Evolutionary conservation across 2,888 invertebrate species (phyloP).

Genomic region (Tryphoninae sp.): DNA sequence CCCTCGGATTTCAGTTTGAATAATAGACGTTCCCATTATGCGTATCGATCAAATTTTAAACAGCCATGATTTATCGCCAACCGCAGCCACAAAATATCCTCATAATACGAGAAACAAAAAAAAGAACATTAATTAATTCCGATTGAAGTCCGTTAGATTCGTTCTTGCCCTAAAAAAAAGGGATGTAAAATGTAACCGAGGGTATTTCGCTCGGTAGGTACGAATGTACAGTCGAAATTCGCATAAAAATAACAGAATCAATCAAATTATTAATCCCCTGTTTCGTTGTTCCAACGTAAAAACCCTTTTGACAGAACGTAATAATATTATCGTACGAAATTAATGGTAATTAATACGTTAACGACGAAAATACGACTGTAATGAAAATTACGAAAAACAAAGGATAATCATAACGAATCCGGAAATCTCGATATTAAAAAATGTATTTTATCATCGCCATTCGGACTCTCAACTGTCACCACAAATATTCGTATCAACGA

Average conservation of each 20-base stretch:
- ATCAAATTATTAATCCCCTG: too few relatives aligned
- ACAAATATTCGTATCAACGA: too few relatives aligned
- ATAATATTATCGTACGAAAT: too few relatives aligned
- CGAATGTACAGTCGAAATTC: not conserved
- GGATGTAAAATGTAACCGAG: not conserved
- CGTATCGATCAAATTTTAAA: slow-evolving; percentile 53
- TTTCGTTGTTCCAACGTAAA: not conserved
- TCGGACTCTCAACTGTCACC: too few relatives aligned
- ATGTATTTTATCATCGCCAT: too few relatives aligned
- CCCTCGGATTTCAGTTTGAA: slow-evolving; percentile 48
- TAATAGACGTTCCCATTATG: slow-evolving; percentile 47
- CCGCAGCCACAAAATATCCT: slow-evolving; percentile 8
- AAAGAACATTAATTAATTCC: slow-evolving; percentile 15
- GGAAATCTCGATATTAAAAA: too few relatives aligned
- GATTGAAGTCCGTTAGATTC: not conserved
- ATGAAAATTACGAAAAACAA: too few relatives aligned
- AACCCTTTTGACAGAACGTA: not conserved
- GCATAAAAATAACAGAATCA: not conserved
- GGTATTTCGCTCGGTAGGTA: not conserved
- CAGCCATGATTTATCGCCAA: slow-evolving; percentile 23
- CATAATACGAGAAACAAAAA: not conserved
- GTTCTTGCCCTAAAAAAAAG: not conserved
- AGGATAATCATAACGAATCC: too few relatives aligned
- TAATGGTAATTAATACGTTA: too few relatives aligned
- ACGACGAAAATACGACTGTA: too few relatives aligned